Base-by-base conservation (phyloP, 2,797 vertebrate genomes). In the Xiphorhynchus erythropygius region DNA sequence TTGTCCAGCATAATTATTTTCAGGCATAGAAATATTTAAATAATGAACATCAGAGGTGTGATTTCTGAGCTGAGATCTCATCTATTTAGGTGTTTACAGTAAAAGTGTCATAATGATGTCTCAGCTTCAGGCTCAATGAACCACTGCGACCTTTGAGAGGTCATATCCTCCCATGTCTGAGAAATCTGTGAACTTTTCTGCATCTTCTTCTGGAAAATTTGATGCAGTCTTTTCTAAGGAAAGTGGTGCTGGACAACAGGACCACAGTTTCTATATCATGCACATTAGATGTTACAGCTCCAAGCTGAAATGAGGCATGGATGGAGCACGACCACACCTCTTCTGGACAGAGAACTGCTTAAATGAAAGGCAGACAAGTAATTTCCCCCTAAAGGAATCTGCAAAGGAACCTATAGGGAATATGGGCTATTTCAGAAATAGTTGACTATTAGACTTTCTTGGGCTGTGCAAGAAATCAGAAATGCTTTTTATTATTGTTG, bases 1-100 rank as follows among this genome's bases (percentile, higher is more conserved):
- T 73, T 89, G 64, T 78, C 79, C 25, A 21, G 30, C 32, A 52
- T 69, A 82, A 94, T 95, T 92, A 80, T 56, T 88, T 93, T 92
- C 89, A 94, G 49, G 13, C 35, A 44, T 8, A 35, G 55, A 91
- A 89, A 76, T 63, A 87, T 87, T 96, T 92, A 89, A 94, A 82
- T 95, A 93, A 94, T 55, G 74, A 92, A 71, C 73, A 28, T 82
- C 55, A 33, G 79, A 90, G 30, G 59, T 1, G 2, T 78, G 63
- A 73, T 84, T 89, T 93, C 32, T 46, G 73, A 92, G 57, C 77
- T 50, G 64, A 55, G 78, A 88, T 92, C 50, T 87, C 62, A 69
- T 70, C 69, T 87, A 4, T 62, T 82, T 63, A 79, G 71, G 60
- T 49, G 63, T 92, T 96, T 90, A 49, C 82, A 91, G 63, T 5